Percentiles rank a stretch among this genome's conserved stretches.
These are phyloP conservation scores for Nycticebus coucang DNA, from an alignment of 2,113 vertebrate genomes.

Conservation along the genomic window DNA sequence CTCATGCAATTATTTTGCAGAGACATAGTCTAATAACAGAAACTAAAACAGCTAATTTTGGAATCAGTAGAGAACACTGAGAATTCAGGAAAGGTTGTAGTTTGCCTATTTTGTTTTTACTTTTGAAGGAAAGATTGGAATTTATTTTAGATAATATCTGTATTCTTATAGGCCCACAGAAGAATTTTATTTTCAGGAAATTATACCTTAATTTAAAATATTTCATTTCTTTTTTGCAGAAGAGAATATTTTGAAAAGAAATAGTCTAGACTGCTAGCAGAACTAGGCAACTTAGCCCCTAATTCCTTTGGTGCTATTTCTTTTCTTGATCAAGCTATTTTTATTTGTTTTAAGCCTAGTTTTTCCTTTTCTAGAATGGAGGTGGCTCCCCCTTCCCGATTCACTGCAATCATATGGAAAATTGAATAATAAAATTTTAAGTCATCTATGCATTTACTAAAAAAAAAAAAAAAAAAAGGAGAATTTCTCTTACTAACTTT, in stretches of 20 bases:
- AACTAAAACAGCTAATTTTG: slow-evolving; percentile 44
- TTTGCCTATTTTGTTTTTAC: background rate
- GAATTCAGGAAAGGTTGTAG: background rate
- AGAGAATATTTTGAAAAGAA: background rate
- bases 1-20: slow-evolving; percentile 52
- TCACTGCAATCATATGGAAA: background rate
- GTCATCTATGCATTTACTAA: background rate
- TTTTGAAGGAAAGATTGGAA: background rate
- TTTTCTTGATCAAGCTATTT: background rate
- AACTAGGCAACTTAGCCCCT: no score
- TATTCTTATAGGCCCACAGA: background rate
- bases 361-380: background rate
- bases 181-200: slow-evolving; percentile 14
- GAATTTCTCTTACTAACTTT: background rate
- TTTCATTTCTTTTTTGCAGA: background rate
- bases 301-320: background rate
- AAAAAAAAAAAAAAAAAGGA: background rate
- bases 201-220: background rate
- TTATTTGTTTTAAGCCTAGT: background rate
- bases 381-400: background rate
- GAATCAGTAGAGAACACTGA: background rate
- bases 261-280: background rate
- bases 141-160: background rate
- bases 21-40: slow-evolving; percentile 37
- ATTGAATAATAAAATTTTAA: background rate